Evolutionary conservation across 2,113 vertebrate species (phyloP), one percentile per base, ranked within the genome.

Genomic region (Pygathrix nemaeus): DNA sequence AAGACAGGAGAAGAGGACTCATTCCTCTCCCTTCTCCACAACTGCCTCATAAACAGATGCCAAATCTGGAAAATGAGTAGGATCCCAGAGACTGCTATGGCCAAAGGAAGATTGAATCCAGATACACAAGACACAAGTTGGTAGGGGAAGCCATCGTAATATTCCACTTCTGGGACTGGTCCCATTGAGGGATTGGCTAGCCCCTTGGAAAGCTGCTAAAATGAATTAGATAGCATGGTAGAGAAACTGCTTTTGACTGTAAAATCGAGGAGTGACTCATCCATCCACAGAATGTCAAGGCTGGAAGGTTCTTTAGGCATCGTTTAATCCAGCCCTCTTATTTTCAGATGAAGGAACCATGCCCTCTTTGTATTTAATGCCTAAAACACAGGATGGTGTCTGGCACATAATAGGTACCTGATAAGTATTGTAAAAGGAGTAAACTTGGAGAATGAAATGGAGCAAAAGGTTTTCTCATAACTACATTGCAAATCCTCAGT

Each of bases 31-130:
- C 6, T 45, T 93, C 48, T 52, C 30, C 32, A 59, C 32, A 93
- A 45, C 78, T 80, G 48, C 21, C 95, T 97, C 35, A 73, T 88
- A 81, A 96, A 86, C 17, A 83, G 64, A 92, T 83, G 88, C 90
- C 87, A 96, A 86, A 82, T 84, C 90, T 96, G 59, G 90, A 96
- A 43, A 95, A 95, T 83, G 91, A 97, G 82, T 52, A 96, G 91
- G 38, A 97, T 94, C 85, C 50, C 92, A 91, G 81, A 88, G 59
- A 35, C 40, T 61, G 0, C 72, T 94, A 59, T 89, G 76, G 88
- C 96, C 90, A 97, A 86, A 88, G 91, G 32, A 79, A 97, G 95
- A 96, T 93, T 96, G 91, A 96, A 98, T 96, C 97, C 93, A 97
- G 88, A 97, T 43, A 97, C 40, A 48, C 12, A 75, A 88, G 70